Conservation (phyloP, 1,140 invertebrate species). For the Megalonaias nervosa region DNA sequence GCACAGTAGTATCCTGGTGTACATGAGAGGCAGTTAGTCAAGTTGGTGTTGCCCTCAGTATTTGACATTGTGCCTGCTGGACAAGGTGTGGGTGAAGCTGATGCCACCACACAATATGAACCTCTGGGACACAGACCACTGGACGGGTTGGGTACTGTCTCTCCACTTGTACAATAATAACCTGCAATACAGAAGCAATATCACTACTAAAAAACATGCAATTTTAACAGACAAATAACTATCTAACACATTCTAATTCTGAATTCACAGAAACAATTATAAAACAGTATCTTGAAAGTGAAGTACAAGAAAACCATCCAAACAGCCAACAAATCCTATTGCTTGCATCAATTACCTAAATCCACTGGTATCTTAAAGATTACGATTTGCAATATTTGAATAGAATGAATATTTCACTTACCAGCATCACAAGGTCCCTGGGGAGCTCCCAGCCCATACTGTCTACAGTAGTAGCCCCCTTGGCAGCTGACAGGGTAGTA, state of each 20-base stretch:
- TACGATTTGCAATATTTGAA: no score
- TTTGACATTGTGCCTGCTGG: slow-evolving; percentile 62
- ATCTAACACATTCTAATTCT: no score
- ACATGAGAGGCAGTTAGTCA: slow-evolving; percentile 57
- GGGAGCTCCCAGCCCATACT: slow-evolving; percentile 52
- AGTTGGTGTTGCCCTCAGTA: slow-evolving; percentile 49
- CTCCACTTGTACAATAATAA: slow-evolving; percentile 61
- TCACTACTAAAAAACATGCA: no score
- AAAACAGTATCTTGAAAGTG: no score
- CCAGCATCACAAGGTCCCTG: slow-evolving; percentile 62
- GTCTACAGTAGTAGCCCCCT: slow-evolving; percentile 58
- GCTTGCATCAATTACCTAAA: no score
- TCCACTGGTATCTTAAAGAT: no score
- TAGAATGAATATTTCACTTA: not conserved
- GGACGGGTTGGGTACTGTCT: slow-evolving; percentile 53
- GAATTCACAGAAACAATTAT: no score
- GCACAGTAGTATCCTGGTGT: slow-evolving; percentile 65
- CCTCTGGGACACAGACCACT: slow-evolving; percentile 48
- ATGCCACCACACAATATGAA: slow-evolving; percentile 59
- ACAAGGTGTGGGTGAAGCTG: slow-evolving; percentile 58
- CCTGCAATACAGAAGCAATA: slow-evolving; percentile 23
- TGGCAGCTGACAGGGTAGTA: slow-evolving; percentile 59
- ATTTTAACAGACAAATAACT: no score
- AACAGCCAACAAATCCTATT: no score
- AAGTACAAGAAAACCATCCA: no score